Conservation (phyloP, 1,140 invertebrate genomes). For the Planococcus citri region DNA sequence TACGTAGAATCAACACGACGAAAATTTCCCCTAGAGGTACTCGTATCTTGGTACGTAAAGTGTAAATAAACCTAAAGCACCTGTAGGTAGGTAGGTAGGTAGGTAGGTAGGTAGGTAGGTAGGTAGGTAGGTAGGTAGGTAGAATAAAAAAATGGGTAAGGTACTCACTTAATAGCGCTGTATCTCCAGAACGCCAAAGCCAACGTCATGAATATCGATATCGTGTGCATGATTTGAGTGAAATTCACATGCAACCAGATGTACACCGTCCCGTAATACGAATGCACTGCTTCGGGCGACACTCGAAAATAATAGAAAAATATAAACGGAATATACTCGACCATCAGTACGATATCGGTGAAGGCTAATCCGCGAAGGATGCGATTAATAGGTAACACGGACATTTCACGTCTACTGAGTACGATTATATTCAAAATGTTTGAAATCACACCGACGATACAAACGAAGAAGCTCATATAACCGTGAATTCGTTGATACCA, state of each 20-base stretch:
- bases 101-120: too few relatives aligned
- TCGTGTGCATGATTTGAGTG: constrained; percentile 72
- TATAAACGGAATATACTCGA: constrained; percentile 82
- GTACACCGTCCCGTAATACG: constrained; percentile 66
- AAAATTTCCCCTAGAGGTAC: too few relatives aligned
- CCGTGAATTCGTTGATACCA: constrained; percentile 48
- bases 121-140: too few relatives aligned
- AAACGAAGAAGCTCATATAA: constrained; percentile 63
- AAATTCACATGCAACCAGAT: constrained; percentile 74
- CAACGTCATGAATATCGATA: constrained; percentile 83
- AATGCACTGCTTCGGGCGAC: constrained; percentile 41
- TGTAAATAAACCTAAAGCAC: too few relatives aligned
- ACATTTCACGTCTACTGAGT: constrained; percentile 76
- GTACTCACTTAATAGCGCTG: constrained; percentile 51
- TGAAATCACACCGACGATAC: constrained; percentile 79
- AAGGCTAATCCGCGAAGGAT: constrained; percentile 78
- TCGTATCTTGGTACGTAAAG: too few relatives aligned
- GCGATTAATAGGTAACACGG: constrained; percentile 70
- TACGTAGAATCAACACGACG: too few relatives aligned
- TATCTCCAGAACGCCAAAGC: constrained; percentile 86
- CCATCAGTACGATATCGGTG: constrained; percentile 82
- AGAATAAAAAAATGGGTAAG: neutral
- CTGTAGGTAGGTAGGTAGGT: too few relatives aligned
- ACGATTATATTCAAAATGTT: constrained; percentile 90
- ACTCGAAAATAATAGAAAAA: constrained; percentile 61